Conservation (phyloP, 2,113 vertebrate species). For the Hypomesus transpacificus region DNA sequence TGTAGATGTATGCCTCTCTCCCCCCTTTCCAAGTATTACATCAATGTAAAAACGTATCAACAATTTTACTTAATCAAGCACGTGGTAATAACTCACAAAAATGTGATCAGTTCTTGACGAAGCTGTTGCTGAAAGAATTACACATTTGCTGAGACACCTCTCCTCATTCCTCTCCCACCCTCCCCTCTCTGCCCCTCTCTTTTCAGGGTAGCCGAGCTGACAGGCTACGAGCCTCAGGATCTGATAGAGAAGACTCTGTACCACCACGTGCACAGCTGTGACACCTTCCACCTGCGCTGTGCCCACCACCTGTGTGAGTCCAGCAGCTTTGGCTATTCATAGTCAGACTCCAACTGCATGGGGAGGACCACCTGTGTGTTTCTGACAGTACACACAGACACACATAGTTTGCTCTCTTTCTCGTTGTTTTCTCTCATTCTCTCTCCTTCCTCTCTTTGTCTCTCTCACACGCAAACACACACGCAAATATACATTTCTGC, state of each 20-base stretch:
- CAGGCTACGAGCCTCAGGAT: slow-evolving; percentile 97
- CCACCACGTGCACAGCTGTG: slow-evolving; percentile 96
- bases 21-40: too few relatives aligned
- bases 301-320: slow-evolving; percentile 96
- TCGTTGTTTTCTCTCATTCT: not conserved
- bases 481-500: slow-evolving; percentile 1
- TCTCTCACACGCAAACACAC: slow-evolving; percentile 20
- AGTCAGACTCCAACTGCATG: slow-evolving; percentile 7
- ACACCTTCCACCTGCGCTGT: slow-evolving; percentile 96
- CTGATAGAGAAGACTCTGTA: slow-evolving; percentile 98
- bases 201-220: slow-evolving; percentile 92
- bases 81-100: too few relatives aligned
- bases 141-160: not conserved
- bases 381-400: not conserved
- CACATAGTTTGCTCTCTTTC: not conserved
- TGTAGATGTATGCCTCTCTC: too few relatives aligned
- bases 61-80: too few relatives aligned
- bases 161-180: not conserved
- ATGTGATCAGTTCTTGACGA: too few relatives aligned
- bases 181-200: slow-evolving; percentile 21
- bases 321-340: slow-evolving; percentile 26
- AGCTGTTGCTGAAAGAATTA: too few relatives aligned
- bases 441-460: not conserved
- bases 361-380: not conserved
- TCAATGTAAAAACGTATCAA: too few relatives aligned